Percentiles rank a stretch among this genome's conserved stretches.
These are phyloP conservation scores for Sitta europaea DNA, from an alignment of 2,113 vertebrate species.

Conservation along the genomic window DNA sequence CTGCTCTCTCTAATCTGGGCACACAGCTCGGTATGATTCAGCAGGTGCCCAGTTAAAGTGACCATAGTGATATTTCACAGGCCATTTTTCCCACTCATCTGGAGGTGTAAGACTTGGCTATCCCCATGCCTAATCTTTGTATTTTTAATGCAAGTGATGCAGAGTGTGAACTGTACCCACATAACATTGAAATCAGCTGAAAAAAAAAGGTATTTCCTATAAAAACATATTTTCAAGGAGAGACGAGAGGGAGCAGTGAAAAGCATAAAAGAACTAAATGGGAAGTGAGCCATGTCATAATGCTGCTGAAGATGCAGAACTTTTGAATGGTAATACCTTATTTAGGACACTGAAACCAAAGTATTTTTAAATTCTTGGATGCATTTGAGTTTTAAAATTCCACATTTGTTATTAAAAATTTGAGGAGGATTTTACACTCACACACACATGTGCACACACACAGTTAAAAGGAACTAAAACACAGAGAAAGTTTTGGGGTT, in stretches of 20 bases:
- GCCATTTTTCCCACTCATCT: not conserved
- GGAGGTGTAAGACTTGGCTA: not conserved
- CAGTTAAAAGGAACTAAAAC: not conserved
- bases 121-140: not conserved
- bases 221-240: not conserved
- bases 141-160: not conserved
- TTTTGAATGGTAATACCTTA: not conserved
- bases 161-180: not conserved
- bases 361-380: not conserved
- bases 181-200: not conserved
- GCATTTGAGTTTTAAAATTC: not conserved
- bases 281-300: not conserved
- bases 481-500: not conserved
- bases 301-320: not conserved
- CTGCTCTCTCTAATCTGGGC: not conserved
- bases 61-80: not conserved
- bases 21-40: not conserved
- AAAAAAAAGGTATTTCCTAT: not conserved
- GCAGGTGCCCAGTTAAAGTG: not conserved
- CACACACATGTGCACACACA: not conserved
- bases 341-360: not conserved
- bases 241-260: accelerated
- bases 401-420: not conserved
- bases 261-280: not conserved
- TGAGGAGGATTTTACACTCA: not conserved